These are phyloP conservation scores for Siniperca obscura DNA, from an alignment of 2,797 vertebrate species.

Conservation along the genomic window DNA sequence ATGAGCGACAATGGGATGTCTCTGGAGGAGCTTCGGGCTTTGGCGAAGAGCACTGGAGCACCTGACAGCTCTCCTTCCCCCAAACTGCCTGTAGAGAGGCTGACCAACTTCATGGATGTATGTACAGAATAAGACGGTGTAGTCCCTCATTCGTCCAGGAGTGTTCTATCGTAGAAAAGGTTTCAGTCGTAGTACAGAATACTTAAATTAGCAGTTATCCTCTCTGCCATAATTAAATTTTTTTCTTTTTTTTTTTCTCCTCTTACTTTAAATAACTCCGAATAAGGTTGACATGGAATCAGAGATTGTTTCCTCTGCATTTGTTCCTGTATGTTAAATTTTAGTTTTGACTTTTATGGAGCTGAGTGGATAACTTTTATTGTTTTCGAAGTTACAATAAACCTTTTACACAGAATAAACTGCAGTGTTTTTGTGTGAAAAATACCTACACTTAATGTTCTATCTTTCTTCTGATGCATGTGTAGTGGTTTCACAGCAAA, in stretches of 20 bases:
- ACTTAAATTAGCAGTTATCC: not conserved
- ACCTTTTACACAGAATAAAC: too few relatives aligned
- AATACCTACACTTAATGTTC: not conserved
- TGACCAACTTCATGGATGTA: conserved; percentile 91
- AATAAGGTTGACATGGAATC: not conserved
- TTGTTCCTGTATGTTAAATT: not conserved
- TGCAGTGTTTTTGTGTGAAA: not conserved
- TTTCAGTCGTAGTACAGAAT: too few relatives aligned
- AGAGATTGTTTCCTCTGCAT: too few relatives aligned
- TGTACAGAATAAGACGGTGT: conserved; percentile 47
- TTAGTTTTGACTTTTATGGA: too few relatives aligned
- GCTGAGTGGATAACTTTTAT: too few relatives aligned
- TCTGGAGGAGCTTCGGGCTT: conserved; percentile 72
- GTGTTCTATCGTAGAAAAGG: too few relatives aligned
- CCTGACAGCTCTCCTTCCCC: conserved; percentile 2
- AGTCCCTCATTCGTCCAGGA: too few relatives aligned
- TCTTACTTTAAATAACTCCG: not conserved
- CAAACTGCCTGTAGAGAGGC: conserved; percentile 79
- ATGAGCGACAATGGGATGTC: conserved; percentile 80
- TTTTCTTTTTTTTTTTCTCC: too few relatives aligned
- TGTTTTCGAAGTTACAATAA: too few relatives aligned
- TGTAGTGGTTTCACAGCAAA: not conserved
- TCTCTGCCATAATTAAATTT: too few relatives aligned
- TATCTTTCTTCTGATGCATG: not conserved
- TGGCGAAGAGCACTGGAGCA: conserved; percentile 45